Percentiles rank a stretch among this genome's conserved stretches.
phyloP scores from a whole-genome alignment of 2,888 invertebrate species.

The Timandra comae region DNA sequence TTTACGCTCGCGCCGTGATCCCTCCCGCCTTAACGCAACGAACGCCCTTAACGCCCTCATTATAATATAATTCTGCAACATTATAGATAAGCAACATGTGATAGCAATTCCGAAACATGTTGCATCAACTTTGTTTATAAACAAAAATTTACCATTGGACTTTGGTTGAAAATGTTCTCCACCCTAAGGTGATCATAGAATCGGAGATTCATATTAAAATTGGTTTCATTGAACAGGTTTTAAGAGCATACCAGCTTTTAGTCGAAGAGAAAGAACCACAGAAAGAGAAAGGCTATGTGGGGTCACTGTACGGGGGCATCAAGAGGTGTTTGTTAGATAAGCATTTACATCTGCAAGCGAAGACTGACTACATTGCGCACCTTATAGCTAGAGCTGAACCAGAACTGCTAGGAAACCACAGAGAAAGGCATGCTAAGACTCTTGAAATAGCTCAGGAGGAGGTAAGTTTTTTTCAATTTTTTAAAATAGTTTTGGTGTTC shows the following conservation, averaged over 20 bases:
- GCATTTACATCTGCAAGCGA: constrained; percentile 91
- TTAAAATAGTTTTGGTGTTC: not conserved
- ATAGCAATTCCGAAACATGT: no score
- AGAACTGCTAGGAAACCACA: constrained; percentile 89
- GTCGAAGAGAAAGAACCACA: constrained; percentile 89
- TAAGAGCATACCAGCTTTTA: constrained; percentile 89
- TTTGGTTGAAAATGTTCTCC: no score
- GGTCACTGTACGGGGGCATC: constrained; percentile 90
- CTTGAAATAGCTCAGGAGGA: constrained; percentile 97
- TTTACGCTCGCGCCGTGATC: no score
- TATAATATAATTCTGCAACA: no score
- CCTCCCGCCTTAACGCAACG: no score
- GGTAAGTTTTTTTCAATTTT: constrained; percentile 30
- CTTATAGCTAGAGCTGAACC: constrained; percentile 94
- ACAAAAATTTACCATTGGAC: no score
- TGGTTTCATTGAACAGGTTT: no score
- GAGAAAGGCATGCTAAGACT: constrained; percentile 97
- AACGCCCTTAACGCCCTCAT: no score
- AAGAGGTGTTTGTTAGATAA: constrained; percentile 89
- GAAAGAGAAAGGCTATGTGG: constrained; percentile 93
- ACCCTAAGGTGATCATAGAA: no score
- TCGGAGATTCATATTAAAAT: no score
- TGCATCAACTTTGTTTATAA: no score
- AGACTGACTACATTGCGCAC: constrained; percentile 91
- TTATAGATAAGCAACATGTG: no score